Evolutionary conservation across 2,797 vertebrate genomes (phyloP), one percentile per base, ranked within the genome.

Genomic region (Enteromius radiatus): DNA sequence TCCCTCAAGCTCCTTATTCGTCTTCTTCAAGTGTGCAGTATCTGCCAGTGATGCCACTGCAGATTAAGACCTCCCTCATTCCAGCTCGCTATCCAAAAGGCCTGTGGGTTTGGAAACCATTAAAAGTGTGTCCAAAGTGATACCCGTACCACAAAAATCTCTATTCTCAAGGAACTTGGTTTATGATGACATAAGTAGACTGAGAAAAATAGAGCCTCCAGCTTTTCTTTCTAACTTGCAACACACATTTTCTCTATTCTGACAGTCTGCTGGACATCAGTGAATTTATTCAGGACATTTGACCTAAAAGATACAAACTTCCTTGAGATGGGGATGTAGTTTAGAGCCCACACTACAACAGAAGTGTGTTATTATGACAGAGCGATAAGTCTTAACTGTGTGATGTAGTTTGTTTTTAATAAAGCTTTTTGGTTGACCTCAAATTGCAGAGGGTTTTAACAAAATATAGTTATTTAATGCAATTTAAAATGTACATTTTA

Each of bases 161-260:
- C 41, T 12, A 86, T 83, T 86, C 91, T 91, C 69, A 69, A 69
- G 89, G 91, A 89, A 73, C 64, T 81, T 67, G 38, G 45, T 84
- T 76, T 82, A 90, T 90, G 87, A 89, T 87, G 87, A 83, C 90
- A 86, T 80, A 91, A 33, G 70, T 23, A 73, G 49, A 69, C 47
- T 56, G 78, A 74, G 17, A 69, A 68, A 65, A 61, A 43, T 64
- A 80, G 14, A 79, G 31, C 71, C 74, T 78, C 33, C 33, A 78
- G 84, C 49, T 3, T 56, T 80, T 63, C 28, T 41, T 76, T 41
- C 23, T 26, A 81, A 63, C 41, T 70, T 41, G 61, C 0, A 6
- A 45, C 28, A 47, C 14, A 45, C 26, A 77, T 41, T 77, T 64
- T 45, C 28, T 49, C 41, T 19, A 49, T 77, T 64, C 28, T 64